Evolutionary conservation across 2,888 invertebrate species (phyloP), one percentile per base, ranked within the genome.

Genomic region (Pemphredon lugubris): DNA sequence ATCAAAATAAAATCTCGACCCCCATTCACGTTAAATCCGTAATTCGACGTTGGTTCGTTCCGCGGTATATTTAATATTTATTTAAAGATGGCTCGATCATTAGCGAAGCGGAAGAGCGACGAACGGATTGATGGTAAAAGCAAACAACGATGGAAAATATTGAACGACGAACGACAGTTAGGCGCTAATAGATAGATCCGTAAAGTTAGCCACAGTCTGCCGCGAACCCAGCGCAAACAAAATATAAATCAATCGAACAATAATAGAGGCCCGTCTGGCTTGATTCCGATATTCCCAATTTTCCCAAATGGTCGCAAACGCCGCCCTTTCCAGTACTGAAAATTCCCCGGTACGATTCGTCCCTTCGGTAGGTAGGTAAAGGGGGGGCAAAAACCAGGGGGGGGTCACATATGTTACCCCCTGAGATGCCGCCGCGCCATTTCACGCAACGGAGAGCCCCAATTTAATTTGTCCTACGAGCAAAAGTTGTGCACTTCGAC

Each of bases 191-290:
- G 59, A 59, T 18, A 37, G 70, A 72, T 73, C 59, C 51, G 40
- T 39, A 58, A 65, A 53, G 44, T 64, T 32, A 18, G 61, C 48
- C 69, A n/a, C n/a, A 69, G 69, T 73, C 51, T 65, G 73, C 51
- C 60, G 60, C 26, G 63, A 59, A 30, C 39, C 71, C 67, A 84
- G 78, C 73, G 83, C 87, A 88, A 88, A 88, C 84, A 86, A 88
- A 87, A 75, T 88, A 89, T 88, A 89, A 89, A 89, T 89, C 89
- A 89, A 87, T 86, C 85, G 81, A 45, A 78, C 79, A 83, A 88
- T 87, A 87, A 88, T 84, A 82, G 84, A 66, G 64, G 55, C 81
- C n/a, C 71, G 75, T 78, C 81, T 77, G 79, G 81, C 79, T 74
- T 77, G 79, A 79, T 86, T 81, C 81, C 82, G 83, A 85, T 84